Base-by-base conservation (phyloP, 2,888 invertebrate species). In the Amiota communis region DNA sequence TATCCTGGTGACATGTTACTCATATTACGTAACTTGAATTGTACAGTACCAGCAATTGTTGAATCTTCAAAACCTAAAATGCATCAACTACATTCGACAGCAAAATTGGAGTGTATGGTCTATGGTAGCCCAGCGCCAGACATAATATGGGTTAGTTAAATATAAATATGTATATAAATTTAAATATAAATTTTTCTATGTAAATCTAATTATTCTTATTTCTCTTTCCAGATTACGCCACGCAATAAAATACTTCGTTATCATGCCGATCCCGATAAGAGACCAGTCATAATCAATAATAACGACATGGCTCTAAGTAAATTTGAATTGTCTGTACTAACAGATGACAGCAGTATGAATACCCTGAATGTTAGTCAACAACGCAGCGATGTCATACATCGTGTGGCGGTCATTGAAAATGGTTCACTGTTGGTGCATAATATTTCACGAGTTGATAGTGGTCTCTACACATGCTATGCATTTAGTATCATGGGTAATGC, bases 391-490 rank as follows among this genome's bases (percentile, higher is more conserved):
- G 75, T 82, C 10, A 79, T 80, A 2, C 79, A 86, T 48, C 89
- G 88, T 11, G 82, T 88, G 46, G 79, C 86, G 1, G 78, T 96
- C 53, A 91, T 94, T 65, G 93, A 94, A 46, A 95, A 96, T 87
- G 97, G 97, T 23, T 94, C 95, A 17, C 90, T 97, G 73, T 92
- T 93, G 80, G 94, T 97, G 77, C 91, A 91, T 73, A 92, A 93
- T 79, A 92, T 95, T 74, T 93, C 93, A 57, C 92, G 95, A 79
- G 93, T 94, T 86, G 97, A 97, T 90, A 94, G 95, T 81, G 97
- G 97, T 71, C 91, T 93, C 47, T 98, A 98, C 90, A 92, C 93
- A 76, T 98, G 98, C 88, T 93, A 94, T 86, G 97, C 96, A 59
- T 93, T 94, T 83, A 97, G 97, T 90, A 94, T 96, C 15, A 92